Evolutionary conservation across 1,140 invertebrate species (phyloP).

Genomic region (Panulirus ornatus): DNA sequence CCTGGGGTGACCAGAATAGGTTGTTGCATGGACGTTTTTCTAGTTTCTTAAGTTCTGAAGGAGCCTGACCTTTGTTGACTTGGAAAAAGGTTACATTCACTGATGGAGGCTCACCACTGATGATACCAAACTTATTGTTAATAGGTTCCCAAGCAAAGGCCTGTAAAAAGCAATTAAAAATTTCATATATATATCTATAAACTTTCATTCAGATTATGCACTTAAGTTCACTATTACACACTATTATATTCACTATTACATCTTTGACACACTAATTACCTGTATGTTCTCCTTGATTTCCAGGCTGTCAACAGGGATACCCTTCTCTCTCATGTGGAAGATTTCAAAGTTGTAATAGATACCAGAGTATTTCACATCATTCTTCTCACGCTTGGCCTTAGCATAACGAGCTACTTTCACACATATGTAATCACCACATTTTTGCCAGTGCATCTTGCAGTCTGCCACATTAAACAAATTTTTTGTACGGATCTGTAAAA

Average conservation of each 20-base stretch:
- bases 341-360: conserved; percentile 99
- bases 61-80: conserved; percentile 91
- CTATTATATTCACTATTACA: too few species aligned
- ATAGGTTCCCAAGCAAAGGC: conserved; percentile 99
- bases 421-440: conserved; percentile 97
- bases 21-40: conserved; percentile 96
- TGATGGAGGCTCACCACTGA: conserved; percentile 93
- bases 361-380: conserved; percentile 94
- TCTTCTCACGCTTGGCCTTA: conserved; percentile 93
- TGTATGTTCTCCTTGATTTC: conserved; percentile 85
- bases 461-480: conserved; percentile 99
- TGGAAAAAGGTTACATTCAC: conserved; percentile 96
- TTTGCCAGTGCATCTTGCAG: conserved; percentile 99
- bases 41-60: conserved; percentile 91
- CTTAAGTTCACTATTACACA: too few species aligned
- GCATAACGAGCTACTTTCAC: conserved; percentile 98
- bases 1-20: conserved; percentile 97
- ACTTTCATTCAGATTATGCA: too few species aligned
- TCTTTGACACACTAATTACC: conserved; percentile 27
- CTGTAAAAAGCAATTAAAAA: conserved; percentile 81
- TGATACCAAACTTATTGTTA: conserved; percentile 96
- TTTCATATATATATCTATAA: too few species aligned
- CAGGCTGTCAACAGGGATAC: conserved; percentile 98
- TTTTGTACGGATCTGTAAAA: conserved; percentile 88
- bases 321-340: conserved; percentile 98